phyloP scores from a whole-genome alignment of 2,113 vertebrate genomes.

The Piliocolobus tephrosceles region DNA sequence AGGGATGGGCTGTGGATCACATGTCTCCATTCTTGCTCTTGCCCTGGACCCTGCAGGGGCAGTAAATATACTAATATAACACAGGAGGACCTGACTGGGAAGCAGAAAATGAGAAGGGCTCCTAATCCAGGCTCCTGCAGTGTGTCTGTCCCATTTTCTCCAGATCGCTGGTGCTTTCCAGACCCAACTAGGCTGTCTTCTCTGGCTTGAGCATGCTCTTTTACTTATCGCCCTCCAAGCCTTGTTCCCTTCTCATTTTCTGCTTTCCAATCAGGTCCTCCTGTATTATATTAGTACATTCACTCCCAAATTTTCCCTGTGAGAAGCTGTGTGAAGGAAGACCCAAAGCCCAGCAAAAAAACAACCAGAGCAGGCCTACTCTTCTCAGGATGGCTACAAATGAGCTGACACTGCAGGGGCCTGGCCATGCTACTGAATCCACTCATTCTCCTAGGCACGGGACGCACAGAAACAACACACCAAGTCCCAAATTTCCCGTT shows the following conservation, averaged over 20 bases:
- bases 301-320: background rate
- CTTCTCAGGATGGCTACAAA: background rate
- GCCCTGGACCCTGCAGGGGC: background rate
- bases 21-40: background rate
- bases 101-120: no score
- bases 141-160: no score
- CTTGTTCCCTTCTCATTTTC: background rate
- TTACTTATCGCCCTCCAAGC: background rate
- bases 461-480: background rate
- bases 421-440: background rate
- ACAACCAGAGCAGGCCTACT: background rate
- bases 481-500: background rate
- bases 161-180: background rate
- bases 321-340: background rate
- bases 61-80: no score
- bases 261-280: background rate
- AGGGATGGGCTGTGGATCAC: background rate
- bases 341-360: background rate
- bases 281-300: background rate
- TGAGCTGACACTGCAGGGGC: no score
- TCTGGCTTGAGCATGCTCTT: background rate
- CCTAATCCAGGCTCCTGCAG: background rate
- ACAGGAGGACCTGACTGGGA: no score
- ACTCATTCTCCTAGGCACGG: fast-evolving
- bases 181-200: background rate